Base-by-base conservation (phyloP, 35 echinoderm and acorn worm genomes). In the Strongylocentrotus purpuratus region DNA sequence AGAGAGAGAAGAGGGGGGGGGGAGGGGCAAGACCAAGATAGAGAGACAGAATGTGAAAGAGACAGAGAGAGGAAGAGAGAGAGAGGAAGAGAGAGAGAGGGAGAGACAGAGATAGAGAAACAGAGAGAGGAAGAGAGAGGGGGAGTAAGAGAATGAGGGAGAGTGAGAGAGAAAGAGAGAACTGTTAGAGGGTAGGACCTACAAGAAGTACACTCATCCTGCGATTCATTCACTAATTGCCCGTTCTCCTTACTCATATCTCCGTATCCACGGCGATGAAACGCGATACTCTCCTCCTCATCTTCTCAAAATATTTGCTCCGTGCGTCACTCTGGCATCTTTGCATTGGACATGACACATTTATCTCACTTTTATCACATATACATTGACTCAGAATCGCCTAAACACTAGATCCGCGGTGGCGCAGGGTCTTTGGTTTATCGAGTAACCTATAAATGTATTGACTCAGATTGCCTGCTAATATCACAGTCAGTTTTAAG, bases 221-320 rank as follows among this genome's bases (percentile, higher is more conserved):
- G 9, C 87, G 12, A 33, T 88, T 88, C 87, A 88, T 33, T 41
- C 87, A 88, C 45, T 33, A 88, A 88, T 88, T 46, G 45, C 87
- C 87, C 15, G 32, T 88, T 88, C 87, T 88, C 32, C 87, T 35
- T 88, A 46, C 32, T 41, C 87, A 88, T 33, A 88, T 88, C 87
- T 46, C 45, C 32, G 45, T 88, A 88, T 88, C 87, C 87, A 88
- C 32, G 32, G 87, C 45, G 87, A 88, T 46, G 87, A 13, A 88
- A 88, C 45, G 87, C 45, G 87, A 88, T 33, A 33, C 45, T 28
- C 14, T 35, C 33, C 32, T 28, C 28, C 45, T 11, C 45, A 3
- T 88, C 87, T 88, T 88, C 45, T 88, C 87, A 88, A 88, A 88
- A 88, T 88, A 88, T 88, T 88, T 88, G 87, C 87, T 46, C 87